phyloP scores from a whole-genome alignment of 2,797 vertebrate species.

The Rousettus madagascariensis region DNA sequence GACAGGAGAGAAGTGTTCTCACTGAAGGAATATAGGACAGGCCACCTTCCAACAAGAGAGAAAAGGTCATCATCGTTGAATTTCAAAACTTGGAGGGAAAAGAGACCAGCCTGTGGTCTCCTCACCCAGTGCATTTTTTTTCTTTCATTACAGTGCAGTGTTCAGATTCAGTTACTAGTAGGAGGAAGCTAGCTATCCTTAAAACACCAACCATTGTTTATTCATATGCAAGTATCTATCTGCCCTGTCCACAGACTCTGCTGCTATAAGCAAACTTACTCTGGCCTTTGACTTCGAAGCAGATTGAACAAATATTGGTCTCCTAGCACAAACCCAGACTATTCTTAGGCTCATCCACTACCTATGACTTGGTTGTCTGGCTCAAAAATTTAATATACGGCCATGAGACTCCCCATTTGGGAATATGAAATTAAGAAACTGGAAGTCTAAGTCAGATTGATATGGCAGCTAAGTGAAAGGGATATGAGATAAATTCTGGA shows the following conservation, averaged over 20 bases:
- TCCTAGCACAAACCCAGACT: neutral
- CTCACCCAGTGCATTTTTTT: neutral
- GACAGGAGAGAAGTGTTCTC: neutral
- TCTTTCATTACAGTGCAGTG: neutral
- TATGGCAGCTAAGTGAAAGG: neutral
- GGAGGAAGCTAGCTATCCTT: neutral
- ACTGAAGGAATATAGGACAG: neutral
- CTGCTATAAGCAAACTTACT: neutral
- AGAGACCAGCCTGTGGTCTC: neutral
- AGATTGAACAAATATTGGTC: neutral
- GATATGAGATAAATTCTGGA: neutral
- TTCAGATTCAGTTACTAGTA: neutral
- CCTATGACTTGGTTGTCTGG: neutral
- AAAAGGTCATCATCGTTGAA: neutral
- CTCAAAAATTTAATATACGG: conserved; percentile 3
- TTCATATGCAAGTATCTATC: neutral
- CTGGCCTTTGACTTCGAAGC: neutral
- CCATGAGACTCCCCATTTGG: neutral
- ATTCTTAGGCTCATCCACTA: neutral
- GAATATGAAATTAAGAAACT: conserved; percentile 26
- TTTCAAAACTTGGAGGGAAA: conserved; percentile 34
- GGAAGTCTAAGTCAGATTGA: neutral
- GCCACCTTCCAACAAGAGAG: neutral
- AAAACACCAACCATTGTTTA: neutral
- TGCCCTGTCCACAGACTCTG: neutral